A percentile compares a stretch with the other conserved stretches of the same genome.
These are phyloP conservation scores for Hydraecia micacea DNA, from an alignment of 2,888 invertebrate species.

Conservation along the genomic window DNA sequence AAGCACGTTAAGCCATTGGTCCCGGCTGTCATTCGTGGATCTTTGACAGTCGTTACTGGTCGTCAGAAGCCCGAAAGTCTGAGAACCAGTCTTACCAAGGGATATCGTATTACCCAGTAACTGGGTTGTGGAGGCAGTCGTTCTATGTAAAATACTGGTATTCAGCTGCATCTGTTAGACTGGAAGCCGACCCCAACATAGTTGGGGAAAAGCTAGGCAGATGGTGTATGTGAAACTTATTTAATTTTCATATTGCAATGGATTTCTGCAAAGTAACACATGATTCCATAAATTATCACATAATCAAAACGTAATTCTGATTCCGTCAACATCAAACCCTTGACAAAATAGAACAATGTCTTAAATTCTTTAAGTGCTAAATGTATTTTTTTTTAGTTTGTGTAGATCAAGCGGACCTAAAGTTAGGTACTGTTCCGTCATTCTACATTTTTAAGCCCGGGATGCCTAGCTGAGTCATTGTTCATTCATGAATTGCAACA, in stretches of 20 bases:
- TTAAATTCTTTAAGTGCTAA: not conserved
- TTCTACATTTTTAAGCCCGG: not conserved
- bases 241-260: not conserved
- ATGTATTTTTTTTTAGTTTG: not conserved
- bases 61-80: too few relatives aligned
- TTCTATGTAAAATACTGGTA: too few relatives aligned
- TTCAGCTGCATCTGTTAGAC: too few relatives aligned
- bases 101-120: too few relatives aligned
- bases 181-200: too few relatives aligned
- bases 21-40: too few relatives aligned
- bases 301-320: not conserved
- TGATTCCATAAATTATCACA: not conserved
- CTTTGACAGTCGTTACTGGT: too few relatives aligned
- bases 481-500: slow-evolving; percentile 8
- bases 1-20: too few relatives aligned
- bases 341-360: not conserved
- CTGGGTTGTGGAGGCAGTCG: too few relatives aligned
- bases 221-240: not conserved
- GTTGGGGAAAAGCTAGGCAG: too few relatives aligned
- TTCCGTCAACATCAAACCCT: not conserved
- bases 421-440: not conserved
- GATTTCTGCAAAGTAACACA: not conserved
- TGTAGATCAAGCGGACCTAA: not conserved
- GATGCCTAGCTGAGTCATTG: not conserved
- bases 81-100: too few relatives aligned